Evolutionary conservation across 2,888 invertebrate species (phyloP).

Genomic region (Dioctria rufipes): DNA sequence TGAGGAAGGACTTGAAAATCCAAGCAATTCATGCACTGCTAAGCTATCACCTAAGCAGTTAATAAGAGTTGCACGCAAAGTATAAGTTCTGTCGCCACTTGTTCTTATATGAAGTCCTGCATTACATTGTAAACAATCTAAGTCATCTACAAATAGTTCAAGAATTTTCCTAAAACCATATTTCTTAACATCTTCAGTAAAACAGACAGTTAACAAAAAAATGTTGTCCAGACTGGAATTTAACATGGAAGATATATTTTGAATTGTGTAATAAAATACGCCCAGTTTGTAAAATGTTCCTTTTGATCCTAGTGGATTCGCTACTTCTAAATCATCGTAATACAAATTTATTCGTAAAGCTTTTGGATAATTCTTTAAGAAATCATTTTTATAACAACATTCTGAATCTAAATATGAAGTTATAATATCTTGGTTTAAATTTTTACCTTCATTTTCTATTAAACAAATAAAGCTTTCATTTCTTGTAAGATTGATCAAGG

Average conservation of each 20-base stretch:
- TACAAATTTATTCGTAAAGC: slow-evolving; percentile 49
- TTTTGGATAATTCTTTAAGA: background rate
- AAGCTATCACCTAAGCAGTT: slow-evolving; percentile 29
- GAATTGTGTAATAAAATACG: slow-evolving; percentile 50
- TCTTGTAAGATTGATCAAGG: background rate
- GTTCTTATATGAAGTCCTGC: background rate
- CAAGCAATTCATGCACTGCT: slow-evolving; percentile 32
- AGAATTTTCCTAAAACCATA: slow-evolving; percentile 45
- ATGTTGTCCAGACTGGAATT: slow-evolving; percentile 43
- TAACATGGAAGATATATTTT: slow-evolving; percentile 35
- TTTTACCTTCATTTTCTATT: background rate
- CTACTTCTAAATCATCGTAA: slow-evolving; percentile 52
- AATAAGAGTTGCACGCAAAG: background rate
- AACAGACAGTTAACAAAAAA: slow-evolving; percentile 43
- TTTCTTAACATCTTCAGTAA: slow-evolving; percentile 53
- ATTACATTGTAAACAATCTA: background rate
- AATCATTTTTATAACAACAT: background rate
- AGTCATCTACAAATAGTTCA: slow-evolving; percentile 45
- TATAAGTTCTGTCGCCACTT: background rate
- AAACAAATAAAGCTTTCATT: background rate
- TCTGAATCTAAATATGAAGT: background rate
- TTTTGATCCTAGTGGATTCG: slow-evolving; percentile 45
- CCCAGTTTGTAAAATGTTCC: slow-evolving; percentile 52
- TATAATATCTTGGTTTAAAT: background rate
- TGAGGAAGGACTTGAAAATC: slow-evolving; percentile 12